Base-by-base conservation (phyloP, 2,113 vertebrate species). In the Crotalus tigris region DNA sequence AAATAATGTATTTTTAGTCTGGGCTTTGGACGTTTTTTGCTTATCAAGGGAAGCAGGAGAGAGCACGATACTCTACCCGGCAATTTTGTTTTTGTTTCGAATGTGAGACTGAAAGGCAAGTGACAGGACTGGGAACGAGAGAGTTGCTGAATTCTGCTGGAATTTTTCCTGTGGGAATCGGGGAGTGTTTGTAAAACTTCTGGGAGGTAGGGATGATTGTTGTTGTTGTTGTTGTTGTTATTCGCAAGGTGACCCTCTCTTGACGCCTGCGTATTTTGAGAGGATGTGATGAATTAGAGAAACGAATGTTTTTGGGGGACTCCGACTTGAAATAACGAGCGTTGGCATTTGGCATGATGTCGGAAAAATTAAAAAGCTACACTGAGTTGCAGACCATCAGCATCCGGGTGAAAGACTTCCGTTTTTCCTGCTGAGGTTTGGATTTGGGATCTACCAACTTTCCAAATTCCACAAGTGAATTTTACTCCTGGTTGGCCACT, bases 161-260 rank as follows among this genome's bases (percentile, higher is more conserved):
- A 97, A 94, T 97, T 96, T 95, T 96, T 97, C 96, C 96, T 97
- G 93, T 97, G 96, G 97, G 97, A 97, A 95, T 97, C 92, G 95
- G 90, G 95, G 96, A 95, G 95, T 95, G 95, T 95, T 97, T 96
- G 94, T 94, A 96, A 95, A 93, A 95, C 95, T 94, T 94, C 61
- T 49, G 53, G 91, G 95, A 95, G 95, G 92, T 95, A 13, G 3
- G 3, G 29, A 53, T 17, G 8, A 81, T 81, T 39, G 1, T 75
- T 39, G 15, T 75, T 39, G 15, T 81, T 81, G n/a, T 39, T 81
- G 17, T 69, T 24, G 39, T 58, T 88, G 29, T 96, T 96, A 95
- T 95, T 57, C 92, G 91, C 61, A 95, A 97, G 95, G 95, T 96
- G 96, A 95, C 96, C 96, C 95, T 96, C 95, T 95, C 94, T 97